phyloP scores from a whole-genome alignment of 2,888 invertebrate genomes.

The Lithosia quadra region DNA sequence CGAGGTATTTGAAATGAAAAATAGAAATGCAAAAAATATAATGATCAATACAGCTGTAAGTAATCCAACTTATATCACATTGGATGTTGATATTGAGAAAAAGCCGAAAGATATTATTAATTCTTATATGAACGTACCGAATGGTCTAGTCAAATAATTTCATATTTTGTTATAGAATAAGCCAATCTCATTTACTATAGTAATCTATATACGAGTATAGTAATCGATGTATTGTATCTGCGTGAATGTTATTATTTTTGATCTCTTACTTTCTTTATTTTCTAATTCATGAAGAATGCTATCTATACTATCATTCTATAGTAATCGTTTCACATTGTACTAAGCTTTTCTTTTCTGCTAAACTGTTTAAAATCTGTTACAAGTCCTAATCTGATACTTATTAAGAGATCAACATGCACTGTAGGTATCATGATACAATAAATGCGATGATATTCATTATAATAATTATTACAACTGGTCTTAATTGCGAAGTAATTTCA shows the following conservation, averaged over 20 bases:
- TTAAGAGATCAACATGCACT: background rate
- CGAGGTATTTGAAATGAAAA: constrained; percentile 75
- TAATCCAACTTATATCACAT: constrained; percentile 80
- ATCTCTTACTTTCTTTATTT: constrained; percentile 43
- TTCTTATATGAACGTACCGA: constrained; percentile 75
- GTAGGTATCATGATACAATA: too few species aligned
- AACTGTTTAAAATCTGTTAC: background rate
- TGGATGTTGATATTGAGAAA: constrained; percentile 71
- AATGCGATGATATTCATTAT: background rate
- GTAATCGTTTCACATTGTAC: background rate
- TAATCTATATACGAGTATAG: constrained; percentile 30
- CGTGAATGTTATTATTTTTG: constrained; percentile 43
- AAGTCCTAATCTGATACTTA: background rate
- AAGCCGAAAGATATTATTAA: constrained; percentile 73
- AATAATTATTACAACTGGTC: background rate
- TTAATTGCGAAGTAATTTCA: too few species aligned
- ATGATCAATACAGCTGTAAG: constrained; percentile 68
- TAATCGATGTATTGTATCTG: constrained; percentile 25
- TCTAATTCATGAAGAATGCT: constrained; percentile 16
- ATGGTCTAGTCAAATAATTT: constrained; percentile 83
- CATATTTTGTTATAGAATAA: constrained; percentile 40
- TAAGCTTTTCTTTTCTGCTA: background rate
- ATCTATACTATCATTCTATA: background rate
- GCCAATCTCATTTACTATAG: constrained; percentile 53
- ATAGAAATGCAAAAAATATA: constrained; percentile 71